phyloP scores from a whole-genome alignment of 2,113 vertebrate species.

The Pollachius pollachius region DNA sequence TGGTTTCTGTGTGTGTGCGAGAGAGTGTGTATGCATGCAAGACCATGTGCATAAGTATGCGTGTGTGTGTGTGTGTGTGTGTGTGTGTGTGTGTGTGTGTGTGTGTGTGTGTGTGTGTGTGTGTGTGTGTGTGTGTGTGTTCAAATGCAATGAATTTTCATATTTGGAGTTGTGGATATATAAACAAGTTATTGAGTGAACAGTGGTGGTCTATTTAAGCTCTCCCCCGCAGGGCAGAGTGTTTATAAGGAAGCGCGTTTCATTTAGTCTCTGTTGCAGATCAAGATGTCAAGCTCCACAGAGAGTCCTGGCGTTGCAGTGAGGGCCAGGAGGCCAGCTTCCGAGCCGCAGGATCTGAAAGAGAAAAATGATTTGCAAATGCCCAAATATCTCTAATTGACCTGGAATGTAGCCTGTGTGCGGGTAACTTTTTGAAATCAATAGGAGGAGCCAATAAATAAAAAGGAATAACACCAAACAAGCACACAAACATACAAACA shows the following conservation, averaged over 20 bases:
- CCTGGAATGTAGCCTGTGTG: conserved; percentile 70
- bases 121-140: no score
- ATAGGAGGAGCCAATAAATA: conserved; percentile 52
- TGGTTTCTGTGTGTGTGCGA: no score
- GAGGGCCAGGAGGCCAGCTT: conserved; percentile 75
- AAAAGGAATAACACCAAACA: conserved; percentile 28
- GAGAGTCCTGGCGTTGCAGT: conserved; percentile 67
- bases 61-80: no score
- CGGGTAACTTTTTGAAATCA: conserved; percentile 68
- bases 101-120: no score
- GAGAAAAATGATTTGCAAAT: conserved; percentile 67
- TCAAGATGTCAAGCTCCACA: conserved; percentile 76
- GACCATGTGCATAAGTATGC: no score
- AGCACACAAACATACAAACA: no score
- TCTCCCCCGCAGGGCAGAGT: conserved; percentile 65
- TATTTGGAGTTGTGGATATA: conserved; percentile 61
- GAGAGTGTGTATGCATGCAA: no score
- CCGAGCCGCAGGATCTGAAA: conserved; percentile 72
- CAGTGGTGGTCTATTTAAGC: conserved; percentile 71
- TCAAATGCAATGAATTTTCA: conserved; percentile 20
- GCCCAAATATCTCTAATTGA: conserved; percentile 78
- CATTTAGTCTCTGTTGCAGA: conserved; percentile 75
- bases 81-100: no score
- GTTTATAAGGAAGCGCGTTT: conserved; percentile 77
- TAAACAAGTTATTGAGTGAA: conserved; percentile 66